These are phyloP conservation scores for Creontiades dilutus DNA, from an alignment of 2,888 invertebrate genomes.

Conservation along the genomic window DNA sequence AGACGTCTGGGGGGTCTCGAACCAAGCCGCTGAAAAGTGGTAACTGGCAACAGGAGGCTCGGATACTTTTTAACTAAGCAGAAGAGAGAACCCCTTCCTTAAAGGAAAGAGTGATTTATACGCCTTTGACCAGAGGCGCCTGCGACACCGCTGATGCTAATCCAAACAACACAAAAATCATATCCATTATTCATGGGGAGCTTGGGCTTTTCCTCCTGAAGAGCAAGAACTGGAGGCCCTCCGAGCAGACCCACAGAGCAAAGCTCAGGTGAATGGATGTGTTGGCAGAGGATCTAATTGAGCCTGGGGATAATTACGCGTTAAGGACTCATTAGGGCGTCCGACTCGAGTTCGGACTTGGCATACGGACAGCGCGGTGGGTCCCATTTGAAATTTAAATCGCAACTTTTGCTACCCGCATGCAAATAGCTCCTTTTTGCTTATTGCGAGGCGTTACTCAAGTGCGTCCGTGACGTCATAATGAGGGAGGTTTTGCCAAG, in stretches of 20 bases:
- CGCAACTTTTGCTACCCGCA: slow-evolving; percentile 36
- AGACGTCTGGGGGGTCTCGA: slow-evolving; percentile 52
- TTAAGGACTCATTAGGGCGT: slow-evolving; percentile 56
- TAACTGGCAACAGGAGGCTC: slow-evolving; percentile 17
- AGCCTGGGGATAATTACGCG: slow-evolving; percentile 49
- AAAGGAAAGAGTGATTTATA: slow-evolving; percentile 61
- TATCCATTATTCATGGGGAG: slow-evolving; percentile 64
- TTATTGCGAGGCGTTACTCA: slow-evolving; percentile 41
- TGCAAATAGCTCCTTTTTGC: slow-evolving; percentile 24
- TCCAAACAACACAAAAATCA: slow-evolving; percentile 67
- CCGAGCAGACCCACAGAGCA: neutral
- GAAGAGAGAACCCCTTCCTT: neutral
- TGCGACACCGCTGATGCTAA: slow-evolving; percentile 63
- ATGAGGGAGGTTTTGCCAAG: slow-evolving; percentile 38
- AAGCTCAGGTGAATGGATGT: slow-evolving; percentile 6
- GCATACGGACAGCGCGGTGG: slow-evolving; percentile 40
- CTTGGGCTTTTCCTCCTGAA: neutral
- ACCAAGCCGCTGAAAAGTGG: neutral
- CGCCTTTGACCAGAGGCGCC: slow-evolving; percentile 59
- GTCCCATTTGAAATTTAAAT: slow-evolving; percentile 63
- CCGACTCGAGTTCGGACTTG: slow-evolving; percentile 34
- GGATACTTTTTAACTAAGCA: slow-evolving; percentile 8
- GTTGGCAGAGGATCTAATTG: slow-evolving; percentile 61
- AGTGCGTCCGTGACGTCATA: slow-evolving; percentile 17
- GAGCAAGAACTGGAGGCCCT: slow-evolving; percentile 17